These are phyloP conservation scores for Tigriopus californicus DNA, from an alignment of 2,888 invertebrate genomes.

Conservation along the genomic window DNA sequence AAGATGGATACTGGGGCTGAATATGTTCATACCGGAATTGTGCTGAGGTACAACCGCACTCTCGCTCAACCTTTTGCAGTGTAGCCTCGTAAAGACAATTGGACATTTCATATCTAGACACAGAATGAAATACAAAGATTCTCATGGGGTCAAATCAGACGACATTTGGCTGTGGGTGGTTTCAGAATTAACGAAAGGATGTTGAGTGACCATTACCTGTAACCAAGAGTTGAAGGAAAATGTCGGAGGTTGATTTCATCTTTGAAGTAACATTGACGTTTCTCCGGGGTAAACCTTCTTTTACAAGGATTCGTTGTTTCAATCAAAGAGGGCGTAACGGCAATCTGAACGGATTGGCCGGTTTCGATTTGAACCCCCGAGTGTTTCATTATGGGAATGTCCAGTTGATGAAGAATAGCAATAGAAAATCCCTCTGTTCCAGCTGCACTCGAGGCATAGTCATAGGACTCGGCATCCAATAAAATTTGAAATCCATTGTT, in stretches of 20 bases:
- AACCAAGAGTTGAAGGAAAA: not conserved
- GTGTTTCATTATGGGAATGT: not conserved
- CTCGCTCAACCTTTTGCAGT: not conserved
- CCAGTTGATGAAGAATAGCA: not conserved
- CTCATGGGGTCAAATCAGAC: not conserved
- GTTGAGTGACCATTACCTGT: not conserved
- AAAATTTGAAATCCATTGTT: not conserved
- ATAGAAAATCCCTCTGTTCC: not conserved
- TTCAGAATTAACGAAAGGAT: too few relatives aligned
- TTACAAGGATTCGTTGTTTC: not conserved
- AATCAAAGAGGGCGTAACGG: not conserved
- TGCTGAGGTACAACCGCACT: not conserved
- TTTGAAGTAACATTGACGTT: not conserved
- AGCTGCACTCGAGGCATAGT: not conserved
- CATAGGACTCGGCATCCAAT: constrained; percentile 4
- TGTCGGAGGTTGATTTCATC: not conserved
- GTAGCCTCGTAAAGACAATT: not conserved
- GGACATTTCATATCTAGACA: not conserved
- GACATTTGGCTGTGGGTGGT: too few relatives aligned
- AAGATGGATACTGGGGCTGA: too few relatives aligned
- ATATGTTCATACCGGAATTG: too few relatives aligned
- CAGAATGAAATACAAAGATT: not conserved
- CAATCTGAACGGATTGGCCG: not conserved
- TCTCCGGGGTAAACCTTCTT: not conserved
- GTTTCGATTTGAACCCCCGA: not conserved